Base-by-base conservation (phyloP, 2,888 invertebrate species). In the Carpatolechia fugitivella region DNA sequence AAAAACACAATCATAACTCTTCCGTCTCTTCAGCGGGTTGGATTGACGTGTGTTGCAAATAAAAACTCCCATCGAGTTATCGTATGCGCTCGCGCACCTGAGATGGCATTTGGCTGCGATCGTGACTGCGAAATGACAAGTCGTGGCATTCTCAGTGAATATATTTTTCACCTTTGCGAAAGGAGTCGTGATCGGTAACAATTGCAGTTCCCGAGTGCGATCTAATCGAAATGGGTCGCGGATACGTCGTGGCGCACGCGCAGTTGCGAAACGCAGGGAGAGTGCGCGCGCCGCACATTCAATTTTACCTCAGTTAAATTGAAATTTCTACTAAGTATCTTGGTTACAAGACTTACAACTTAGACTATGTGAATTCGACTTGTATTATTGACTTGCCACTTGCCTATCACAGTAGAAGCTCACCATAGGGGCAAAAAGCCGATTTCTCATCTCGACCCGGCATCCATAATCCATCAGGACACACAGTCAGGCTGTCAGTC, bases 161-260 rank as follows among this genome's bases (percentile, higher is more conserved):
- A 79, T 80, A 89, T 89, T 88, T 89, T 88, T 88, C 87, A 80
- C 85, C 82, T 87, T 88, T 87, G 72, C 85, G 83, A 83, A 83
- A 80, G 78, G 78, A 80, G 68, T 88, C 88, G 89, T 89, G 90
- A 88, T 87, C 82, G 80, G 80, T 80, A 85, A 82, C 85, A 80
- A 79, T 79, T 70, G 80, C 74, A 69, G 74, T 74, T 68, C 72
- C 78, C 70, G 69, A 69, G 59, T 50, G 57, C 76, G 82, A 83
- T 84, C 74, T 78, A 78, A 82, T 83, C 82, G 78, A 81, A 80
- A 81, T 81, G 67, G 82, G 83, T 80, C 78, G 78, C 64, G 65
- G 24, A 24, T 58, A 63, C 57, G 66, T 24, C 44, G 66, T 66
- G 24, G 70, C 68, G 60, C 49, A 55, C 58, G 54, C 61, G 61